Conservation (phyloP, 2,113 vertebrate genomes). For the Sphyrna mokarran region DNA sequence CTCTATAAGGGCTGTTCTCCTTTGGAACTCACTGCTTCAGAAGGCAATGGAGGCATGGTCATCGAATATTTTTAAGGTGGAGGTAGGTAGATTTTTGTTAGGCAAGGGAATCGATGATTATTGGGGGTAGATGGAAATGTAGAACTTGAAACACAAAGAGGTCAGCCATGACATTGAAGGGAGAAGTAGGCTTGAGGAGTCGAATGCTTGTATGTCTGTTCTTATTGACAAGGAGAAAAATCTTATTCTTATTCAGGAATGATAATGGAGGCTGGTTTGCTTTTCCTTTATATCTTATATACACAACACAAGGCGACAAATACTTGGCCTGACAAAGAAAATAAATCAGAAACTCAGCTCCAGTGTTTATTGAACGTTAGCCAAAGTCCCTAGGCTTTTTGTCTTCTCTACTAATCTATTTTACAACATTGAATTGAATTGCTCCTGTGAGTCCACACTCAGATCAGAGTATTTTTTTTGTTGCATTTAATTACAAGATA, state of each 20-base stretch:
- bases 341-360: background rate
- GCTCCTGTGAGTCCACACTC: background rate
- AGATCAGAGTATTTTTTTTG: background rate
- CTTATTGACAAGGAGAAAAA: background rate
- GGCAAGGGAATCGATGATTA: too few relatives aligned
- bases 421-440: background rate
- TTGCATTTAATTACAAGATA: background rate
- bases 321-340: background rate
- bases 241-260: background rate
- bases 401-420: background rate
- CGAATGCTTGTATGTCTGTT: too few relatives aligned
- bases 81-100: too few relatives aligned
- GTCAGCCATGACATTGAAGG: too few relatives aligned
- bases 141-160: too few relatives aligned
- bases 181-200: too few relatives aligned
- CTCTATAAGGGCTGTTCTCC: too few relatives aligned
- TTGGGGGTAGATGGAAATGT: too few relatives aligned
- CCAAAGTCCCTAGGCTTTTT: background rate
- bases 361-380: background rate
- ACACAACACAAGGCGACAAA: background rate
- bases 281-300: background rate
- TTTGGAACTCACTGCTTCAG: too few relatives aligned
- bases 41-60: too few relatives aligned
- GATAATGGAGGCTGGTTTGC: background rate
- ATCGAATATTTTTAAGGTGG: too few relatives aligned